Base-by-base conservation (phyloP, 2,888 invertebrate genomes). In the Cistogaster globosa region DNA sequence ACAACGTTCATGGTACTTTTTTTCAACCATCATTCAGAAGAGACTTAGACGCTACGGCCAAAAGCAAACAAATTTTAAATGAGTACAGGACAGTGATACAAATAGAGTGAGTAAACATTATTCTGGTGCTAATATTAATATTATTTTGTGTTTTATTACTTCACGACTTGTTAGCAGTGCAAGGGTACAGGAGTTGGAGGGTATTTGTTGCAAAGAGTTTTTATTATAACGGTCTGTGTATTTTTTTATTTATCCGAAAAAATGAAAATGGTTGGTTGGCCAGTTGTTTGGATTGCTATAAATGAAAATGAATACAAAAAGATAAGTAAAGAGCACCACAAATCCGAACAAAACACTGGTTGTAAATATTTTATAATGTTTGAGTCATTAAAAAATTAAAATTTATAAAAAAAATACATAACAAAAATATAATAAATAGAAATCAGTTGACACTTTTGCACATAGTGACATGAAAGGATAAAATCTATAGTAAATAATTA, bases 341-440 rank as follows among this genome's bases (percentile, higher is more conserved):
- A 84, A 84, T 84, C 84, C 69, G 65, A 45, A 55, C 79, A 84
- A 60, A 76, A 71, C 53, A 65, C 60, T 84, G 79, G 69, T 84
- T 79, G 69, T 79, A 65, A 67, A n/a, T 45, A 48, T 60, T 38
- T 4, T 55, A 60, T 71, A 55, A 67, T 57, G n/a, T 63, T 75
- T 84, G 76, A 79, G 62, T 71, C 79, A 84, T 79, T 84, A 71
- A 74, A 26, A n/a, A 22, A 74, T 45, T 32, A 55, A 26, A 65
- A 55, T 18, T 5, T 9, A 18, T 26, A 14, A n/a, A 12, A 62
- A 45, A 55, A 45, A 7, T 16, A 26, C 12, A 22, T 42, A 36
- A 22, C 20, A 69, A 68, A 60, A 14, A 62, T 42, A 42, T 11
- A 42, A 42, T 42, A 7, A 60, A 32, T n/a, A 38, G 6, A 20